These are phyloP conservation scores for Ormyrus thymus DNA, from an alignment of 2,888 invertebrate species.

Conservation along the genomic window DNA sequence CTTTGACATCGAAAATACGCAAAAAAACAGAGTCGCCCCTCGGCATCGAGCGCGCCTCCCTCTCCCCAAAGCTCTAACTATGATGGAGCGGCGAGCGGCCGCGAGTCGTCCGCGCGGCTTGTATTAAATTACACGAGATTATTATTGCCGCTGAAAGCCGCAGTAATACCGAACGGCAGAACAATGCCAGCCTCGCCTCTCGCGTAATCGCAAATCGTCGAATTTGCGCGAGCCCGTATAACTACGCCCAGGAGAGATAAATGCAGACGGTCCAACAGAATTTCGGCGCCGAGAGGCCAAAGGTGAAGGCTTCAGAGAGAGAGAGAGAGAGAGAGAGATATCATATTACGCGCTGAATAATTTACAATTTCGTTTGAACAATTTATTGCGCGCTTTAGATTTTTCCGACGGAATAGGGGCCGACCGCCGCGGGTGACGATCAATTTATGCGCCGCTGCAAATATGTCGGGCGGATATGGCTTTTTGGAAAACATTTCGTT, in stretches of 20 bases:
- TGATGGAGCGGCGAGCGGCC: constrained; percentile 31
- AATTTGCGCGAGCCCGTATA: constrained; percentile 56
- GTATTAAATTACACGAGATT: constrained; percentile 62
- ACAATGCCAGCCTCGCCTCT: constrained; percentile 56
- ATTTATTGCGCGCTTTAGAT: not conserved
- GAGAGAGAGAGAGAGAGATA: not conserved
- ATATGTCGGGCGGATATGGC: too few species aligned
- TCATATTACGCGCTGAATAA: not conserved
- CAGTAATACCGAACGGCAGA: constrained; percentile 58
- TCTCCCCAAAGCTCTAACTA: constrained; percentile 2
- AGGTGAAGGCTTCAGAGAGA: not conserved
- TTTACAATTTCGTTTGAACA: not conserved
- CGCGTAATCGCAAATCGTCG: constrained; percentile 62
- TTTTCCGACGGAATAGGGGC: too few species aligned
- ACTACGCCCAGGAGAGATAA: constrained; percentile 43
- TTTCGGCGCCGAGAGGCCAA: not conserved
- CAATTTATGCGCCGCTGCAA: too few species aligned
- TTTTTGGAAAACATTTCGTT: too few species aligned
- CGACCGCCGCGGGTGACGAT: too few species aligned
- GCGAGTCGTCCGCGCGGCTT: not conserved
- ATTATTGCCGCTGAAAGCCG: constrained; percentile 59
- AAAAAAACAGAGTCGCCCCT: not conserved
- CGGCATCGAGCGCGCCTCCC: too few species aligned
- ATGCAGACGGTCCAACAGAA: not conserved
- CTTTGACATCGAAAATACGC: not conserved